Evolutionary conservation across 2,888 invertebrate genomes (phyloP).

Genomic region (Agriotes lineatus): DNA sequence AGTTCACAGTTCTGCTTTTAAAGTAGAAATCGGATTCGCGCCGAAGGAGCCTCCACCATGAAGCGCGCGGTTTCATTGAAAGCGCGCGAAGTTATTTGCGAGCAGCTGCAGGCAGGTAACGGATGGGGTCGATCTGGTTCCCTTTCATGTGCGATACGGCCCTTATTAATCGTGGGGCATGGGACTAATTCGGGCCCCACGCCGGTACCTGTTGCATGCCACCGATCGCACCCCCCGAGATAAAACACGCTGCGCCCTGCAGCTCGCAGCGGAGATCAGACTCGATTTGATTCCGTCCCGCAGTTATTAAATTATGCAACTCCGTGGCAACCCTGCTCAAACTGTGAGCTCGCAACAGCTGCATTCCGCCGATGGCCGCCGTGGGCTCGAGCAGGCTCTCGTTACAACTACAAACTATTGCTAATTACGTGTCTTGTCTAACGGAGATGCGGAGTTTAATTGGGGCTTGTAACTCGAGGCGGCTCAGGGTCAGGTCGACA

Average conservation of each 20-base stretch:
- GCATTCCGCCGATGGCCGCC: too few relatives aligned
- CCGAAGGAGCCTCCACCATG: constrained; percentile 49
- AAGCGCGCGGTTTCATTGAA: constrained; percentile 48
- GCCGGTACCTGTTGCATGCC: constrained; percentile 48
- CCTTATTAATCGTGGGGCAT: constrained; percentile 42
- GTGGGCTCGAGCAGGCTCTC: constrained; percentile 38
- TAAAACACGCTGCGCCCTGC: constrained; percentile 46
- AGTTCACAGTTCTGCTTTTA: too few relatives aligned
- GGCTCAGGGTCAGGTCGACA: constrained; percentile 46
- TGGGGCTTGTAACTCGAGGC: constrained; percentile 47
- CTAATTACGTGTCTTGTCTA: constrained; percentile 48
- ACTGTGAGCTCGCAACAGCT: constrained; percentile 28
- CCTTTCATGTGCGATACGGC: constrained; percentile 41
- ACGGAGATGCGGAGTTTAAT: constrained; percentile 43
- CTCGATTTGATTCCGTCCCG: constrained; percentile 44
- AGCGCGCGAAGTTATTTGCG: constrained; percentile 40
- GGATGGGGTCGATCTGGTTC: constrained; percentile 39
- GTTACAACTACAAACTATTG: constrained; percentile 47
- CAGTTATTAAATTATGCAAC: constrained; percentile 44
- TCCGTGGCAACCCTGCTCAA: constrained; percentile 15
- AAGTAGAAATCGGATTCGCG: too few relatives aligned
- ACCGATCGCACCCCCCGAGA: constrained; percentile 44
- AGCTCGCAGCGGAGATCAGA: constrained; percentile 44
- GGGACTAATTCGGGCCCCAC: constrained; percentile 43
- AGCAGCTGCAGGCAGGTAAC: constrained; percentile 41